Conservation (phyloP, 92 coral and sea anemone genomes). For the Chrysogorgia sp. region DNA sequence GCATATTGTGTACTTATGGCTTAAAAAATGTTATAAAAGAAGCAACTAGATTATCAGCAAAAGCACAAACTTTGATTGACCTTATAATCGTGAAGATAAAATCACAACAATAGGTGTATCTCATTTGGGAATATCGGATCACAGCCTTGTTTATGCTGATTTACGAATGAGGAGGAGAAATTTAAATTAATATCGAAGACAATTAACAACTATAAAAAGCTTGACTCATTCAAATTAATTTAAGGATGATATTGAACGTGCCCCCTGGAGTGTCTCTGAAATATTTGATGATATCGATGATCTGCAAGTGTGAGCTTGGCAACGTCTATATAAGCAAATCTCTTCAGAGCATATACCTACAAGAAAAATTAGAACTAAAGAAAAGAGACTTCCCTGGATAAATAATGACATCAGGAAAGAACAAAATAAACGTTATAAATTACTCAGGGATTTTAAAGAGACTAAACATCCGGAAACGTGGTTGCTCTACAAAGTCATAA, state of each 20-base stretch:
- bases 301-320: constrained; percentile 46
- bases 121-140: constrained; percentile 38
- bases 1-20: too few species aligned
- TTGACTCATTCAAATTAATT: constrained; percentile 24
- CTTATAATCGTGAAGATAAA: not conserved
- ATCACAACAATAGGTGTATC: constrained; percentile 28
- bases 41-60: too few species aligned
- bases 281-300: constrained; percentile 36
- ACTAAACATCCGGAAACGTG: constrained; percentile 13
- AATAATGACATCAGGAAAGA: constrained; percentile 33
- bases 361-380: constrained; percentile 27
- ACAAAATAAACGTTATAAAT: constrained; percentile 35
- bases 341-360: constrained; percentile 38
- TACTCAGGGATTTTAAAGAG: too few species aligned
- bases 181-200: constrained; percentile 1
- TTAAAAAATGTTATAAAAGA: too few species aligned
- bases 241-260: constrained; percentile 38
- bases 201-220: constrained; percentile 12
- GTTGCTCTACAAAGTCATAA: constrained; percentile 21
- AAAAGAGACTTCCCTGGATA: constrained; percentile 44
- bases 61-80: too few species aligned
- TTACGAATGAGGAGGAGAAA: constrained; percentile 12
- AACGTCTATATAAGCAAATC: constrained; percentile 36
- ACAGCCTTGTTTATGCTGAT: constrained; percentile 29
- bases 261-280: constrained; percentile 41